These are phyloP conservation scores for Acleris laterana DNA, from an alignment of 2,888 invertebrate genomes.

Conservation along the genomic window DNA sequence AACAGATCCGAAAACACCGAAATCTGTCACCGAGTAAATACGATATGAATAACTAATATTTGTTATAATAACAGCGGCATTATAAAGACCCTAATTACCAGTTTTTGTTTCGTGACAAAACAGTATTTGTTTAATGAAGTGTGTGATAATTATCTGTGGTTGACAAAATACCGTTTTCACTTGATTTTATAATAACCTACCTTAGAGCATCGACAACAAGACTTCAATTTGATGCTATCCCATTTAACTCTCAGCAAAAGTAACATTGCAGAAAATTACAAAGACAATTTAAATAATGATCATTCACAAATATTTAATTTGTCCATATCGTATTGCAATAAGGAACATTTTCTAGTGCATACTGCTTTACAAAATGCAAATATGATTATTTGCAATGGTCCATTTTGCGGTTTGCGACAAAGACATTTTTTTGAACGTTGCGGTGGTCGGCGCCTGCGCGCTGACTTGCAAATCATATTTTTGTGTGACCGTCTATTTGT, in stretches of 20 bases:
- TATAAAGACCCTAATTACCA: slow-evolving; percentile 48
- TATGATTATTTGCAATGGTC: slow-evolving; percentile 38
- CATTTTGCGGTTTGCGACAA: slow-evolving; percentile 67
- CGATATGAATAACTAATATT: slow-evolving; percentile 57
- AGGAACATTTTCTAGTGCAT: background rate
- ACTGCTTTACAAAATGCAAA: background rate
- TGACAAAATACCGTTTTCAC: slow-evolving; percentile 13
- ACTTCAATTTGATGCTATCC: background rate
- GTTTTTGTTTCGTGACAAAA: slow-evolving; percentile 58
- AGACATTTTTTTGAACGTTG: slow-evolving; percentile 54
- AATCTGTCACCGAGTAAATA: slow-evolving; percentile 44
- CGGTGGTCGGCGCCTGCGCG: slow-evolving; percentile 51
- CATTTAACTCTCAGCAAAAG: background rate
- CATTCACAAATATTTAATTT: background rate
- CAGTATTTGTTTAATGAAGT: slow-evolving; percentile 60
- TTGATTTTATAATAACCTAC: background rate
- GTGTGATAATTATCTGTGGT: slow-evolving; percentile 44
- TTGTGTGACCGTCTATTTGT: slow-evolving; percentile 63
- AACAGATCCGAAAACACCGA: slow-evolving; percentile 40
- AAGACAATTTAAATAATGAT: slow-evolving; percentile 1
- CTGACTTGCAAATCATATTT: slow-evolving; percentile 65
- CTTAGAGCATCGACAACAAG: background rate
- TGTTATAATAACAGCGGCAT: slow-evolving; percentile 50
- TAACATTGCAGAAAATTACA: slow-evolving; percentile 2
- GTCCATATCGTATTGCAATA: background rate